Base-by-base conservation (phyloP, 2,888 invertebrate genomes). In the Sisyra terminalis region DNA sequence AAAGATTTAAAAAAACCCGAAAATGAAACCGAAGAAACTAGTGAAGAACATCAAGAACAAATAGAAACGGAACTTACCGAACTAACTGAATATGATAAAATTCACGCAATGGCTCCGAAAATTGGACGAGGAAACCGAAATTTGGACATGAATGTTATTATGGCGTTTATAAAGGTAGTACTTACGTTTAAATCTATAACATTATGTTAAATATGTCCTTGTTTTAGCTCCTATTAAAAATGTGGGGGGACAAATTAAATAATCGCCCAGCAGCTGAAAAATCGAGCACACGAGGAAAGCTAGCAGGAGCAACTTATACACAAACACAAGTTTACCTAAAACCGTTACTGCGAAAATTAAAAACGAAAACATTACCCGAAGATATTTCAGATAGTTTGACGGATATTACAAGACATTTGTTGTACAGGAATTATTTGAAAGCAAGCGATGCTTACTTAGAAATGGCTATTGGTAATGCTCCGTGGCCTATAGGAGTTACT, bases 391-490 rank as follows among this genome's bases (percentile, higher is more conserved):
- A 93, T 55, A 93, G 94, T 61, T 70, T 98, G 43, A 85, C 87
- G 40, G 89, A 92, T 59, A 96, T 96, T 44, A 80, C 87, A 0
- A 82, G 83, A 53, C 82, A 84, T 65, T 69, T 93, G 50, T 63
- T 96, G 15, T 84, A 89, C 53, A 74, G 92, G 48, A 86, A 96
- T 64, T 96, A 96, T 59, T 81, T 94, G 36, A 61, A 86, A 76
- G 97, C 97, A 0, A 96, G 93, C 62, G 96, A 94, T 59, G 83
- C 92, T 0, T 99, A 98, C 57, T 71, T 99, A 16, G 94, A 97
- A 64, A 96, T 99, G 96, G 97, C 98, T 2, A 98, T 99, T 46
- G 98, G 98, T 0, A 99, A 99, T 61, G 97, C 98, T 0, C 97
- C 98, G 0, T 98, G 98, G 98, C 98, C 98, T 1, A 98, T 98